These are phyloP conservation scores for Mya arenaria DNA, from an alignment of 1,140 invertebrate genomes.

Conservation along the genomic window DNA sequence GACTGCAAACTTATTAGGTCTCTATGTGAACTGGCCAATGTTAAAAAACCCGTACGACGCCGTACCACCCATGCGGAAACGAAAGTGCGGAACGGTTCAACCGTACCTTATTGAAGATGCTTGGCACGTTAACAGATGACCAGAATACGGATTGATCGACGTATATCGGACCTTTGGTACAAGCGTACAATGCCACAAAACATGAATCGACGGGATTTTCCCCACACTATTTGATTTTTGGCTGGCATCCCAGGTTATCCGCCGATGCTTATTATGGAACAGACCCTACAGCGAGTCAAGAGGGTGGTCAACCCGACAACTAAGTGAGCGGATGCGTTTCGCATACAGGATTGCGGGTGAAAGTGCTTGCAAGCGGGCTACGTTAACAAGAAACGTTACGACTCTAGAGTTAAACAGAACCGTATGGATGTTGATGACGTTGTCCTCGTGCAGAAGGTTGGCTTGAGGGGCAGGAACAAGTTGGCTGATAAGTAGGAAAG, in stretches of 20 bases:
- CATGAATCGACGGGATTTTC: conserved; percentile 8
- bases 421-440: too few relatives aligned
- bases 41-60: conserved; percentile 18
- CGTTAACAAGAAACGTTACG: too few relatives aligned
- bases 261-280: neutral
- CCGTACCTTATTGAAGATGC: neutral
- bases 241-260: neutral
- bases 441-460: too few relatives aligned
- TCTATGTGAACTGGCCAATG: conserved; percentile 2
- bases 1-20: too few relatives aligned
- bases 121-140: neutral
- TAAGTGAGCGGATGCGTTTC: too few relatives aligned
- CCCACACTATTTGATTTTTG: conserved; percentile 16
- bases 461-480: too few relatives aligned
- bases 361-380: too few relatives aligned
- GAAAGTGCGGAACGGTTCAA: conserved; percentile 1
- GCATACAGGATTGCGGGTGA: too few relatives aligned
- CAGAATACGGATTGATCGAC: conserved; percentile 2
- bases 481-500: too few relatives aligned
- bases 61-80: conserved; percentile 19
- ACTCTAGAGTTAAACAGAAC: too few relatives aligned
- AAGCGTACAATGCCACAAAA: conserved; percentile 3
- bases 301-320: too few relatives aligned
- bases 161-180: neutral
- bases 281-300: too few relatives aligned